These are phyloP conservation scores for Gonioctena quinquepunctata DNA, from an alignment of 1,140 invertebrate genomes.

Conservation along the genomic window DNA sequence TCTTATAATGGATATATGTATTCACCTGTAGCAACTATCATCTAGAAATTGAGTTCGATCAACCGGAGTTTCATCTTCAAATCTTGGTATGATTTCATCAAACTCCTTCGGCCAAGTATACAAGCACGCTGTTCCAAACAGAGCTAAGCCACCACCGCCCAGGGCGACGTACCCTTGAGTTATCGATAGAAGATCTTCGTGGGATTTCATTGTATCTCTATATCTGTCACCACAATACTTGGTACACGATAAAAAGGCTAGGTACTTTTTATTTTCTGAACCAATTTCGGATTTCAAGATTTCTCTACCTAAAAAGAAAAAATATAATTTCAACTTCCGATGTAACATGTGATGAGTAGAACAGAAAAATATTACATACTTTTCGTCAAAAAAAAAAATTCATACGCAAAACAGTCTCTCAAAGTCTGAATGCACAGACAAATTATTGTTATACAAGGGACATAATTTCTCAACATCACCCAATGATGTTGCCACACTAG, in stretches of 20 bases:
- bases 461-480: no score
- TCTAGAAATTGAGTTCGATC: constrained; percentile 71
- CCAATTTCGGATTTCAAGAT: constrained; percentile 70
- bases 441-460: no score
- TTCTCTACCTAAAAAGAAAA: constrained; percentile 57
- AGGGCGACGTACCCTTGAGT: constrained; percentile 85
- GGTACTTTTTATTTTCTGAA: constrained; percentile 76
- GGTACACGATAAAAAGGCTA: constrained; percentile 88
- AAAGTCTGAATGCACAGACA: no score
- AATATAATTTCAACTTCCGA: no score
- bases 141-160: constrained; percentile 85
- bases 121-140: constrained; percentile 88
- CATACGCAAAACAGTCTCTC: no score
- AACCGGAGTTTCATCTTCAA: constrained; percentile 59
- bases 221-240: constrained; percentile 61
- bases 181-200: constrained; percentile 74
- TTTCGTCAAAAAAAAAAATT: no score
- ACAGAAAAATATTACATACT: no score
- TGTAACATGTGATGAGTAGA: no score
- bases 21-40: constrained; percentile 69
- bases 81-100: constrained; percentile 67
- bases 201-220: constrained; percentile 62
- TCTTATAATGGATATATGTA: neutral
- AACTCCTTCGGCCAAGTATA: constrained; percentile 85
- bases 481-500: no score